A percentile compares a stretch with the other conserved stretches of the same genome.
Evolutionary conservation across 2,888 invertebrate species (phyloP).

Genomic region (Drosophila engyochracea): DNA sequence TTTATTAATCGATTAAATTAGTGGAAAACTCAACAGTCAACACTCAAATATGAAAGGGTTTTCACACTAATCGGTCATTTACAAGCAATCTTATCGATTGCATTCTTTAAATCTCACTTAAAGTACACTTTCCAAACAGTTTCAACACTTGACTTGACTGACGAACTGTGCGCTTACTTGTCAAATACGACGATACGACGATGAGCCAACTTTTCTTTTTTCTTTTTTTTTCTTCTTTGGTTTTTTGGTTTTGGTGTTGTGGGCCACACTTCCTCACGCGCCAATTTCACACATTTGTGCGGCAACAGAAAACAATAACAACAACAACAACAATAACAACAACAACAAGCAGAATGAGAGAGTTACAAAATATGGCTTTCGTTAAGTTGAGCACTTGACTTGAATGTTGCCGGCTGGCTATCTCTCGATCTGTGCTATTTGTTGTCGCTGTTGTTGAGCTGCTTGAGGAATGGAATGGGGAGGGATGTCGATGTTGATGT

Average conservation of each 20-base stretch:
- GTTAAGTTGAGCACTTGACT: conserved; percentile 49
- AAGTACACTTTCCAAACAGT: conserved; percentile 22
- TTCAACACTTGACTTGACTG: neutral
- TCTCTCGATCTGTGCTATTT: neutral
- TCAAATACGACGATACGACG: conserved; percentile 24
- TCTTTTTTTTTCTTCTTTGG: neutral
- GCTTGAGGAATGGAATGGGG: neutral
- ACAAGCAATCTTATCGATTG: conserved; percentile 16
- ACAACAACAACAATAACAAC: conserved; percentile 8
- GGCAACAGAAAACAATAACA: conserved; percentile 14
- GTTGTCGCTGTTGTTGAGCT: neutral
- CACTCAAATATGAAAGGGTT: neutral
- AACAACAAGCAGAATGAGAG: conserved; percentile 2
- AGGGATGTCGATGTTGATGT: conserved; percentile 1
- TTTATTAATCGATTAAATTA: neutral
- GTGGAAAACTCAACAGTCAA: neutral
- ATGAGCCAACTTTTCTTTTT: conserved; percentile 20
- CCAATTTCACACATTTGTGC: conserved; percentile 55
- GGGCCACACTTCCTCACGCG: conserved; percentile 53
- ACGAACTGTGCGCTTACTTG: conserved; percentile 22
- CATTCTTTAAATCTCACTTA: neutral
- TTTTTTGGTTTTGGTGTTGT: conserved; percentile 2
- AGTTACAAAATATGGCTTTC: conserved; percentile 32
- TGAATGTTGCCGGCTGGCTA: conserved; percentile 30
- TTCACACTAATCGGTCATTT: neutral